Conservation (phyloP, 1,140 invertebrate species). For the Aphis gossypii region DNA sequence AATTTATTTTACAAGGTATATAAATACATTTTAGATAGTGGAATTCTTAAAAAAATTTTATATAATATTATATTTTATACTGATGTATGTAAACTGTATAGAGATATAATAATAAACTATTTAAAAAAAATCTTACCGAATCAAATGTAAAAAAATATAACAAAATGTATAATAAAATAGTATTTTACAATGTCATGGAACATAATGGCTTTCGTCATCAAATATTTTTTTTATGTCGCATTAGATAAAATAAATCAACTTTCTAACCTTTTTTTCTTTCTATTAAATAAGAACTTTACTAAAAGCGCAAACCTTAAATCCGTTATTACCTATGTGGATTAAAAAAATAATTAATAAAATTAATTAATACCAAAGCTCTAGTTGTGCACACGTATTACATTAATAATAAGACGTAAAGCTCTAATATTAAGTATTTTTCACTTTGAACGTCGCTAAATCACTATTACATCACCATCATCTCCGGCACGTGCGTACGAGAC, state of each 20-base stretch:
- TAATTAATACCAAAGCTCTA: neutral
- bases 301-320: neutral
- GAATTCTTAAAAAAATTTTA: neutral
- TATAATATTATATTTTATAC: neutral
- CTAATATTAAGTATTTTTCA: neutral
- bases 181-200: conserved; percentile 19
- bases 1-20: neutral
- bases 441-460: neutral
- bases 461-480: neutral
- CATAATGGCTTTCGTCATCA: neutral
- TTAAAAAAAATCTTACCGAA: neutral
- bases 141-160: neutral
- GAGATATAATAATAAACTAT: neutral
- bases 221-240: neutral
- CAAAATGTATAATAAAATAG: neutral
- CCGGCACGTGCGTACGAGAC: neutral
- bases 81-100: neutral
- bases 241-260: conserved; percentile 1
- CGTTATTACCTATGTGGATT: neutral
- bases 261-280: conserved; percentile 4
- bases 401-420: neutral
- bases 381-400: neutral
- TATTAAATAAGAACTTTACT: neutral
- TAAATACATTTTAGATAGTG: neutral
- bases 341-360: neutral